Evolutionary conservation across 2,888 invertebrate species (phyloP).

Genomic region (Neoaliturus tenellus): DNA sequence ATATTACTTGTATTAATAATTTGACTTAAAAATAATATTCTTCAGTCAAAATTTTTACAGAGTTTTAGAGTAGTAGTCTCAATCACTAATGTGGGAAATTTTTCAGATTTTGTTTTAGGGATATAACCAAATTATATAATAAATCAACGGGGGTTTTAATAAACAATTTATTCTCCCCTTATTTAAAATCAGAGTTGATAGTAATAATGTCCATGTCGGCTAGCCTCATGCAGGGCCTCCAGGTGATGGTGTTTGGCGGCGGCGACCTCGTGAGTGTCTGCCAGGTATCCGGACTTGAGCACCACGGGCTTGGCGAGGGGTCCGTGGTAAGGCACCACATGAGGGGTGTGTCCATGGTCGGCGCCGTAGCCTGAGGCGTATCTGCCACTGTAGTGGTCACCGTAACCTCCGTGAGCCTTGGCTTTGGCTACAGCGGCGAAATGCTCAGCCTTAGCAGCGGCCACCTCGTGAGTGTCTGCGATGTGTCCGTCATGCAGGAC

Average conservation of each 20-base stretch:
- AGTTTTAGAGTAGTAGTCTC: too few species aligned
- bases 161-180: too few species aligned
- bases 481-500: slow-evolving; percentile 13
- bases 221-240: neutral
- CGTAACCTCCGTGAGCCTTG: slow-evolving; percentile 5
- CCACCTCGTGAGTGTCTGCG: slow-evolving; percentile 9
- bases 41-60: too few species aligned
- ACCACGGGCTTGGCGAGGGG: slow-evolving; percentile 25
- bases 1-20: too few species aligned
- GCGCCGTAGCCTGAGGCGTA: neutral
- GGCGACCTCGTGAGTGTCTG: slow-evolving; percentile 32
- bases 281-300: slow-evolving; percentile 27
- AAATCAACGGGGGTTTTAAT: too few species aligned
- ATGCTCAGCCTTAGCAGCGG: slow-evolving; percentile 13
- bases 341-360: neutral
- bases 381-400: slow-evolving; percentile 5
- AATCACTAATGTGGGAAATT: too few species aligned
- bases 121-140: too few species aligned
- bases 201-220: too few species aligned
- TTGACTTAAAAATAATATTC: too few species aligned
- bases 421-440: slow-evolving; percentile 5
- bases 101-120: too few species aligned
- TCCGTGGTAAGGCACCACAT: slow-evolving; percentile 3
- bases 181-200: too few species aligned
- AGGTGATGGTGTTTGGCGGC: slow-evolving; percentile 2